phyloP scores from a whole-genome alignment of 2,113 vertebrate genomes.

The Miniopterus natalensis region DNA sequence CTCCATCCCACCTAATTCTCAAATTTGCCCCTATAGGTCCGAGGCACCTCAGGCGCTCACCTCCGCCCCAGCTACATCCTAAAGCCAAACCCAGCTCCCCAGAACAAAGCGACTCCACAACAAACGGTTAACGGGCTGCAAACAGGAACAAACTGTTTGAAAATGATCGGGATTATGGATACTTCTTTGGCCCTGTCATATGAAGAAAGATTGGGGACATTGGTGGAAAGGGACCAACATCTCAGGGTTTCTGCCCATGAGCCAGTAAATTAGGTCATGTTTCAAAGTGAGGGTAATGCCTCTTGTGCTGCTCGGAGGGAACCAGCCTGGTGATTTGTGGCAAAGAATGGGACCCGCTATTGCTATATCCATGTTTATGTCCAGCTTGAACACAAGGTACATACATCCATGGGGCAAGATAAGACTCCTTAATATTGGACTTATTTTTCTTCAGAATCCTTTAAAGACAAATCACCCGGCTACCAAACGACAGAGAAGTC shows the following conservation, averaged over 20 bases:
- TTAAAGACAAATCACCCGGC: neutral
- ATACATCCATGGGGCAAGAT: slow-evolving; percentile 56
- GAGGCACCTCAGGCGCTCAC: neutral
- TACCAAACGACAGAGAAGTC: neutral
- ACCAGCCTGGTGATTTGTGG: slow-evolving; percentile 56
- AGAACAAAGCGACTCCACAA: neutral
- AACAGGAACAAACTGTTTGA: neutral
- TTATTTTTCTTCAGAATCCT: slow-evolving; percentile 67
- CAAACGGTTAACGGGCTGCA: neutral
- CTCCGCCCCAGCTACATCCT: neutral
- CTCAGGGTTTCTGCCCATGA: slow-evolving; percentile 46
- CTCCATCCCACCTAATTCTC: neutral
- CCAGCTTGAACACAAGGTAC: neutral
- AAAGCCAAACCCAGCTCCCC: neutral
- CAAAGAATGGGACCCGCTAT: neutral
- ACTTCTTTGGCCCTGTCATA: neutral
- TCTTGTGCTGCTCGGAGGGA: slow-evolving; percentile 5
- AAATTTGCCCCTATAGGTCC: neutral
- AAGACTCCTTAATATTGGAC: slow-evolving; percentile 24
- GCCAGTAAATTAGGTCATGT: slow-evolving; percentile 55
- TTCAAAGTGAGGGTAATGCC: slow-evolving; percentile 61
- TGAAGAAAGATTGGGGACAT: neutral
- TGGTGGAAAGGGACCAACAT: slow-evolving; percentile 31
- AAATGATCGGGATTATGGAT: neutral
- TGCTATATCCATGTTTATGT: slow-evolving; percentile 21